Conservation (phyloP, 2,797 vertebrate species). For the Pseudochaenichthys georgianus region DNA sequence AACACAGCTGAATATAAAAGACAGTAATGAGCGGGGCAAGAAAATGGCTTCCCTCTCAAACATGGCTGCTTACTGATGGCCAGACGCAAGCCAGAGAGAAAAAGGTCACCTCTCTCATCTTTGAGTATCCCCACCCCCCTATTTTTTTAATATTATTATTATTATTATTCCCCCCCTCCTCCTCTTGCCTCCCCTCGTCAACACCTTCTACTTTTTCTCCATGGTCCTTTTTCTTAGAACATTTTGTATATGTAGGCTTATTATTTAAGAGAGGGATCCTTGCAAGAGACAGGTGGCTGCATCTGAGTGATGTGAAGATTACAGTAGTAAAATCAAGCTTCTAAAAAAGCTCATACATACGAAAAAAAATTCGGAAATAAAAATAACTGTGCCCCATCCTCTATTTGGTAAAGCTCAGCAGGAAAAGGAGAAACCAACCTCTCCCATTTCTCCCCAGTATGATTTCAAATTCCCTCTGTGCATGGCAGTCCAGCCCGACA, state of each 20-base stretch:
- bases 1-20: conserved; percentile 83
- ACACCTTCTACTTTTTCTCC: conserved; percentile 72
- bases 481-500: conserved; percentile 71
- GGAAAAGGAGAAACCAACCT: conserved; percentile 57
- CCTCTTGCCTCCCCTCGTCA: conserved; percentile 53
- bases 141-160: conserved; percentile 32
- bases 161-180: conserved; percentile 19
- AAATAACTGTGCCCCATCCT: conserved; percentile 73
- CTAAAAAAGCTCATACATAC: conserved; percentile 67
- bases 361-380: conserved; percentile 70
- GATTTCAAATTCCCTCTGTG: conserved; percentile 77
- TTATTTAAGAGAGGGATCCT: conserved; percentile 84
- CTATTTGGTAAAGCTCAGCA: conserved; percentile 73
- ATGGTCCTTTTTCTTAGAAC: conserved; percentile 67
- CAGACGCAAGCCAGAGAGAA: conserved; percentile 63
- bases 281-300: conserved; percentile 81
- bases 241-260: conserved; percentile 74
- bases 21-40: conserved; percentile 80
- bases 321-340: conserved; percentile 79
- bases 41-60: conserved; percentile 87
- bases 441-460: conserved; percentile 58
- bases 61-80: conserved; percentile 81
- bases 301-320: conserved; percentile 86
- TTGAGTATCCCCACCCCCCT: conserved; percentile 45
- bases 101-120: conserved; percentile 83